Conservation (phyloP, 2,888 invertebrate genomes). For the Lydus trimaculatus region DNA sequence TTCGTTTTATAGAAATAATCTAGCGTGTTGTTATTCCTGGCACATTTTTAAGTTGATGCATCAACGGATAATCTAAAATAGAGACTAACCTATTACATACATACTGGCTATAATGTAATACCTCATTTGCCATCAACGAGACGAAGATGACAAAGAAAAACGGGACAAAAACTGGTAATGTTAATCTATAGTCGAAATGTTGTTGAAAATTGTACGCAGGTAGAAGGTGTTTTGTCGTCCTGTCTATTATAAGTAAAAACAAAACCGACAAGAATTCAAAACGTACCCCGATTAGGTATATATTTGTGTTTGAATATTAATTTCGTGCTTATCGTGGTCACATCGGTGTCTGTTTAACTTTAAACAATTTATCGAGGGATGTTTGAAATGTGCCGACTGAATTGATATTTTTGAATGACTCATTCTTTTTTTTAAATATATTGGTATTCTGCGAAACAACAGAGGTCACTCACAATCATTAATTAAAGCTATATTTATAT, state of each 20-base stretch:
- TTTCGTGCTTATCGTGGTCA: conserved; percentile 13
- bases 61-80: conserved; percentile 43
- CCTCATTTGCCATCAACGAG: conserved; percentile 1
- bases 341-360: conserved; percentile 2
- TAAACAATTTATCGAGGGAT: not conserved
- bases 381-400: not conserved
- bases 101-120: conserved; percentile 15
- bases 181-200: conserved; percentile 27
- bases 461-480: too few relatives aligned
- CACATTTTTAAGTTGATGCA: conserved; percentile 38
- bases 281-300: conserved; percentile 42
- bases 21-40: conserved; percentile 39
- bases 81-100: conserved; percentile 33
- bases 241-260: conserved; percentile 23
- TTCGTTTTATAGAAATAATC: conserved; percentile 40
- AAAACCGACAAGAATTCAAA: conserved; percentile 43
- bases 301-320: conserved; percentile 46
- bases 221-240: conserved; percentile 18
- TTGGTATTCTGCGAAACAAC: not conserved
- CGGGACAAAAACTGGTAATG: conserved; percentile 29
- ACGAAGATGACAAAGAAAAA: conserved; percentile 22
- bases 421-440: not conserved
- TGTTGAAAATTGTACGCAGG: conserved; percentile 41
- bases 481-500: not conserved
- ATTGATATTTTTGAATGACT: conserved; percentile 3